Evolutionary conservation across 2,888 invertebrate genomes (phyloP), one percentile per base, ranked within the genome.

Genomic region (Dolomedes plantarius): DNA sequence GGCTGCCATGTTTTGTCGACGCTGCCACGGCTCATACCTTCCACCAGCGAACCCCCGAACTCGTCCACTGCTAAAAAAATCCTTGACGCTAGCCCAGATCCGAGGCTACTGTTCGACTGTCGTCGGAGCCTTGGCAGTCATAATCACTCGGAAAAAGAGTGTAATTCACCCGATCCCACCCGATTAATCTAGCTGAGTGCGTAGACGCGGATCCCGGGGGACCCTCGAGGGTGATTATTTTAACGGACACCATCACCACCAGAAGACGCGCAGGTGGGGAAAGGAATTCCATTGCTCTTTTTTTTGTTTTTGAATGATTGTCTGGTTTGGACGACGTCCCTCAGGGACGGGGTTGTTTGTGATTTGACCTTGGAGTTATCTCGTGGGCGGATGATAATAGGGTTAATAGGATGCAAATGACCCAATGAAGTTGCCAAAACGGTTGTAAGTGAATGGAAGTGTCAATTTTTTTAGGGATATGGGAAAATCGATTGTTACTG

Each of bases 161-260:
- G 29, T 27, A 31, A 29, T 32, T 19, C 64, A 16, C 23, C 11
- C 23, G 23, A 28, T 13, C 16, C 27, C 5, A 23, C 56, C 23
- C 19, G 56, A 73, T 77, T 85, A 85, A 85, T 85, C 83, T 78
- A 36, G 65, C 56, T 73, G 83, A 85, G 83, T 85, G 77, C 71
- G 50, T 50, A 27, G 64, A 39, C 64, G 64, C 13, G 32, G 65
- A 67, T 67, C 31, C 75, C 74, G 41, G 0, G 19, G 39, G 67
- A 65, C 67, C 16, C 13, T 31, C 9, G 11, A 16, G 7, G 69
- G 41, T 16, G 32, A 69, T 41, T 39, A 41, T 32, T 69, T 27
- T 69, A 28, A 41, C 41, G n/a, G 69, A 27, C n/a, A 16, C 16
- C 28, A 41, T 41, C 39, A 41, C 16, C 41, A 69, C 69, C 41